A percentile compares a stretch with the other conserved stretches of the same genome.
Evolutionary conservation across 2,888 invertebrate genomes (phyloP).

Genomic region (Leptinotarsa tumamoca): DNA sequence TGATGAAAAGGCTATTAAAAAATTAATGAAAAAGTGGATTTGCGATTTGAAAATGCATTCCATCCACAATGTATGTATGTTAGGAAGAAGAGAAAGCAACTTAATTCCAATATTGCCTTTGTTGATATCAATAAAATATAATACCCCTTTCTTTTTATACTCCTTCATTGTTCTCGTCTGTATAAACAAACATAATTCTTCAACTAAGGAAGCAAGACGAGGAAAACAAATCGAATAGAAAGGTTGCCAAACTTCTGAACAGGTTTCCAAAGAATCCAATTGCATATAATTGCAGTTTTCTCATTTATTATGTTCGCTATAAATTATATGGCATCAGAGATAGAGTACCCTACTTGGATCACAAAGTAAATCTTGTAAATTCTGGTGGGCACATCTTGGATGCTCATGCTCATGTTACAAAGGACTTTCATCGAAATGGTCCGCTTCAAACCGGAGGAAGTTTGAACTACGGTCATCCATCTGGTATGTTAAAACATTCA

Average conservation of each 20-base stretch:
- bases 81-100: no score
- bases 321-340: not conserved
- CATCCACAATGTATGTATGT: not conserved
- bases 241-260: no score
- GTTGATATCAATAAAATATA: no score
- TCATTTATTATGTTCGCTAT: no score
- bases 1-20: not conserved
- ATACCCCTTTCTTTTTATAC: no score
- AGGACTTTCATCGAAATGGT: not conserved
- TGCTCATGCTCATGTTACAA: not conserved
- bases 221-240: no score
- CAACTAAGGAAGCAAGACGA: no score
- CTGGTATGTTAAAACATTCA: not conserved
- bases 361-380: not conserved
- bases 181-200: no score
- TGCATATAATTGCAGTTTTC: no score
- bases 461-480: not conserved
- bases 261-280: no score
- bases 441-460: not conserved
- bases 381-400: not conserved
- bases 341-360: not conserved
- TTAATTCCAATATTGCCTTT: no score
- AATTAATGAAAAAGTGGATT: not conserved
- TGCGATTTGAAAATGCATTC: not conserved
- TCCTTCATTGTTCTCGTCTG: no score